Evolutionary conservation across 2,113 vertebrate genomes (phyloP).

Genomic region (Hippocampus barbouri): DNA sequence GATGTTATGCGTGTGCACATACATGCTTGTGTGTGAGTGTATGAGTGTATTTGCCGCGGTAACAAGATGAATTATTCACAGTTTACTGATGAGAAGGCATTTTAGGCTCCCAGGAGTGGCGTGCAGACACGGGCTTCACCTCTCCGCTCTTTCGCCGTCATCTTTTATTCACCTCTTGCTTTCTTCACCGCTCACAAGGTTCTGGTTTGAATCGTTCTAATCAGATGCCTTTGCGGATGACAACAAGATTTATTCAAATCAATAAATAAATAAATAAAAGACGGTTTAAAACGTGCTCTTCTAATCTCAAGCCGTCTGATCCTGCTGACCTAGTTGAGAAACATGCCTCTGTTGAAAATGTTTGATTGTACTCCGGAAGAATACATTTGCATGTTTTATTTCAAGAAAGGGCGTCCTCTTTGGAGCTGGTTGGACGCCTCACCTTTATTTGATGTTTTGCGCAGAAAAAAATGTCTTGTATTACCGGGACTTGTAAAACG

Average conservation of each 20-base stretch:
- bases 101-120: constrained; percentile 73
- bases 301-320: constrained; percentile 24
- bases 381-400: constrained; percentile 43
- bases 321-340: constrained; percentile 39
- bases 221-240: constrained; percentile 12
- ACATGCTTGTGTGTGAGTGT: constrained; percentile 22
- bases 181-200: constrained; percentile 9
- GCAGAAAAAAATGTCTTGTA: neutral
- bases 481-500: neutral
- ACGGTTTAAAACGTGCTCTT: neutral
- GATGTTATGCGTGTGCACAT: constrained; percentile 32
- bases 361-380: constrained; percentile 18
- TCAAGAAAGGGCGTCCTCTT: constrained; percentile 16
- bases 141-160: constrained; percentile 34
- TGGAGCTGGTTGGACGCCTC: constrained; percentile 17
- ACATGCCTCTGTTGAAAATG: constrained; percentile 29
- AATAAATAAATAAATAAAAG: neutral
- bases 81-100: constrained; percentile 76
- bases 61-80: constrained; percentile 83
- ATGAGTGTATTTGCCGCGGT: constrained; percentile 44
- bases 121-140: constrained; percentile 54
- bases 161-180: constrained; percentile 28
- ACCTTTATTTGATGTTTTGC: neutral
- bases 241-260: too few relatives aligned
- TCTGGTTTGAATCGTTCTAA: constrained; percentile 25